phyloP scores from a whole-genome alignment of 2,113 vertebrate species.

The Corydoras maculifer region DNA sequence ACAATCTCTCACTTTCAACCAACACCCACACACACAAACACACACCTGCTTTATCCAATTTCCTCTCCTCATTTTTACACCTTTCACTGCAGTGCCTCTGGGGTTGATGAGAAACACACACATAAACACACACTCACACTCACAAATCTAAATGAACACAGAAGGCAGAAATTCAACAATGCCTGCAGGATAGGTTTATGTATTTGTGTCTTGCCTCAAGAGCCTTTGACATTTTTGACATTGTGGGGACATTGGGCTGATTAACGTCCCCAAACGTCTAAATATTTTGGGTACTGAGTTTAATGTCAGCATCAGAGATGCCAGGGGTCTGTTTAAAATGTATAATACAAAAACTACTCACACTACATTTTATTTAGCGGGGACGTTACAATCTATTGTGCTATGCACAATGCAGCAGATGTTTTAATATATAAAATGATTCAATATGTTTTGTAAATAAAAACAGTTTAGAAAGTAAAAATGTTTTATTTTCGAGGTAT shows the following conservation, averaged over 20 bases:
- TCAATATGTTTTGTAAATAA: too few species aligned
- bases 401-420: too few species aligned
- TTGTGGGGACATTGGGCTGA: not conserved
- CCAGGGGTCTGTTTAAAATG: too few species aligned
- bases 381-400: too few species aligned
- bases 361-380: too few species aligned
- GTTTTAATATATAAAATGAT: too few species aligned
- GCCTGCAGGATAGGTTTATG: not conserved
- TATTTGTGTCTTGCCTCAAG: not conserved
- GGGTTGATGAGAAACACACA: conserved; percentile 5
- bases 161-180: conserved; percentile 4
- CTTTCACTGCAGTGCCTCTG: not conserved
- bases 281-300: too few species aligned
- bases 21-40: conserved; percentile 12
- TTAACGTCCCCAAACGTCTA: too few species aligned
- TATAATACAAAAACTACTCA: too few species aligned
- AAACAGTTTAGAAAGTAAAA: too few species aligned
- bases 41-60: conserved; percentile 11
- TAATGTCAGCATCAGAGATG: too few species aligned
- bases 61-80: conserved; percentile 8
- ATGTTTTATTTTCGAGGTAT: too few species aligned
- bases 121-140: conserved; percentile 15
- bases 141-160: not conserved
- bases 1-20: conserved; percentile 10
- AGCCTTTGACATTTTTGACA: not conserved